Conservation (phyloP, 2,797 vertebrate genomes). For the Danio kyathit region DNA sequence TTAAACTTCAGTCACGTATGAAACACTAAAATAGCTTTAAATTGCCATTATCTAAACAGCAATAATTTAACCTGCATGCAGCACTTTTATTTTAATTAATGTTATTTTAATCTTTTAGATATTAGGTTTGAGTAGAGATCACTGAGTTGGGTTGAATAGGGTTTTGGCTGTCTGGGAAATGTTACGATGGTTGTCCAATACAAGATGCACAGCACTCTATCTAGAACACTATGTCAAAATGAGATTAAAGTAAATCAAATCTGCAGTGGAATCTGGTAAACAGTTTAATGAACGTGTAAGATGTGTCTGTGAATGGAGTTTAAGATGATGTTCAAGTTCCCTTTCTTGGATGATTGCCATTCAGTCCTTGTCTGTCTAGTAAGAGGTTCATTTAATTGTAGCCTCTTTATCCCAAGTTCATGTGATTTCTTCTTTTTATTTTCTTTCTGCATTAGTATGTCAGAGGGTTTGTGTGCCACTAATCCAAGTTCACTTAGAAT, state of each 20-base stretch:
- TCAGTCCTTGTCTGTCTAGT: not conserved
- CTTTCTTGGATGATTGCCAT: not conserved
- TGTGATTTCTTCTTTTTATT: not conserved
- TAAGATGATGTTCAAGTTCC: not conserved
- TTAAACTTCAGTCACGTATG: not conserved
- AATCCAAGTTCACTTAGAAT: not conserved
- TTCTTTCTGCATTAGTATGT: not conserved
- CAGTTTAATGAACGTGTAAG: slow-evolving; percentile 46
- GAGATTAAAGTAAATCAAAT: slow-evolving; percentile 56
- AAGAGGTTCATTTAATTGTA: not conserved
- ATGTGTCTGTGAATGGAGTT: slow-evolving; percentile 12
- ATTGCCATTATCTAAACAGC: not conserved
- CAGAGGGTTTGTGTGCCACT: not conserved
- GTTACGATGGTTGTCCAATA: not conserved
- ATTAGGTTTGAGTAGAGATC: not conserved
- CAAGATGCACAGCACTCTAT: not conserved
- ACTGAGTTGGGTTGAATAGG: not conserved
- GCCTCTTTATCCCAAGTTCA: not conserved
- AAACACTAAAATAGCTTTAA: not conserved
- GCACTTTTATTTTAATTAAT: no score
- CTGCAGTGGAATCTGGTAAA: slow-evolving; percentile 58
- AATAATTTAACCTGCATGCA: not conserved
- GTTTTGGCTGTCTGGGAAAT: not conserved
- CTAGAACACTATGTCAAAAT: slow-evolving; percentile 29
- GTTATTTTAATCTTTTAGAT: no score